phyloP scores from a whole-genome alignment of 2,113 vertebrate genomes.

The Paracanthobrama guichenoti region DNA sequence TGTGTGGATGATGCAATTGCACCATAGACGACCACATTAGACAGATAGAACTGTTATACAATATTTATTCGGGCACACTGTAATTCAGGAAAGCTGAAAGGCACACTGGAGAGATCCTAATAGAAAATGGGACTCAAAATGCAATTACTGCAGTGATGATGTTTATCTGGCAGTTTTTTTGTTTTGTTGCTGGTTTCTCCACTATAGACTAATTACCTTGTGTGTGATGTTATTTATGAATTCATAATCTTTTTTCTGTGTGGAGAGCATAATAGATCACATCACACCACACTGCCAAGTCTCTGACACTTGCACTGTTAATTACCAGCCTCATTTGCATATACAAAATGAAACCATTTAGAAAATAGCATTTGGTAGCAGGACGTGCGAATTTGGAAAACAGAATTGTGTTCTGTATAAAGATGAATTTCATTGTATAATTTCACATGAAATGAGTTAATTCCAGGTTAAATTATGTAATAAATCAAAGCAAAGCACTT shows the following conservation, averaged over 20 bases:
- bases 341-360: conserved; percentile 40
- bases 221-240: conserved; percentile 49
- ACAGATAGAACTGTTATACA: conserved; percentile 24
- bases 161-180: conserved; percentile 35
- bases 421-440: not conserved
- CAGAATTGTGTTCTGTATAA: not conserved
- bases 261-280: conserved; percentile 42
- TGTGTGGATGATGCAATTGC: conserved; percentile 44
- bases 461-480: conserved; percentile 7
- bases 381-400: not conserved
- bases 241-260: conserved; percentile 48
- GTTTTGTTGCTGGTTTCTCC: conserved; percentile 10
- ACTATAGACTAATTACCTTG: conserved; percentile 45
- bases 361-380: conserved; percentile 22
- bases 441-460: not conserved
- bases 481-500: conserved; percentile 1
- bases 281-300: conserved; percentile 38
- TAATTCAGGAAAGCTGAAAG: not conserved
- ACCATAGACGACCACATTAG: not conserved
- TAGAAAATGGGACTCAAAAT: conserved; percentile 41
- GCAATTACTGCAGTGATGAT: conserved; percentile 46
- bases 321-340: conserved; percentile 45
- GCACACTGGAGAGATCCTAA: conserved; percentile 6
- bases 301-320: conserved; percentile 46
- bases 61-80: conserved; percentile 23